Conservation (phyloP, 1,140 invertebrate genomes). For the Tribolium castaneum region DNA sequence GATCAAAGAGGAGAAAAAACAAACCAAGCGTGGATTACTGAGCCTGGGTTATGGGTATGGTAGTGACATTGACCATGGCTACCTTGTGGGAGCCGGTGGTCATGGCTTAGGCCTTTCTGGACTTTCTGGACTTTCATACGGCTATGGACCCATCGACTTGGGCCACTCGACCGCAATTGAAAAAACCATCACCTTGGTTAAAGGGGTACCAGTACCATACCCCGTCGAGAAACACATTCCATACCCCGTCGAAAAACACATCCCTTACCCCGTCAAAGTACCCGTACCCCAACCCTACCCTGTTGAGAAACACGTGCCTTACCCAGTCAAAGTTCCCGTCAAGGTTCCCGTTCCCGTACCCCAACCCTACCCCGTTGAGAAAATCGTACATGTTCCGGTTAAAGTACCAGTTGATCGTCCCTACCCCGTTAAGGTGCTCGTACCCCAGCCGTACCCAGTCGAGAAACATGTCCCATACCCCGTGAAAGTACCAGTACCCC, state of each 20-base stretch:
- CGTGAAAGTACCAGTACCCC: constrained; percentile 77
- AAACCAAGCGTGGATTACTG: constrained; percentile 72
- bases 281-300: constrained; percentile 70
- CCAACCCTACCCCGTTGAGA: constrained; percentile 71
- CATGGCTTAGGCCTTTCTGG: constrained; percentile 59
- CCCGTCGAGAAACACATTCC: constrained; percentile 74
- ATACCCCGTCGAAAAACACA: constrained; percentile 69
- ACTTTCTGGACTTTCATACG: constrained; percentile 50
- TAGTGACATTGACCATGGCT: constrained; percentile 70
- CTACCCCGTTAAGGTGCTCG: constrained; percentile 72
- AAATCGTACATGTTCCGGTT: constrained; percentile 74
- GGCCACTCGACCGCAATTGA: constrained; percentile 67
- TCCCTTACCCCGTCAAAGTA: constrained; percentile 66
- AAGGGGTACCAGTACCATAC: constrained; percentile 63
- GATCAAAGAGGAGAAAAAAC: constrained; percentile 74
- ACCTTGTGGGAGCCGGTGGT: constrained; percentile 65
- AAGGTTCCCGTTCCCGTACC: constrained; percentile 72
- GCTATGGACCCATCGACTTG: constrained; percentile 56
- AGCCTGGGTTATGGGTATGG: constrained; percentile 72
- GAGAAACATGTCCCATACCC: constrained; percentile 75
- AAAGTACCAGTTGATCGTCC: constrained; percentile 75
- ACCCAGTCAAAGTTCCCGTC: constrained; percentile 66
- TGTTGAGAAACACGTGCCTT: constrained; percentile 70
- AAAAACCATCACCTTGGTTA: constrained; percentile 68
- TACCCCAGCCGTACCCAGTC: constrained; percentile 72